Conservation (phyloP, 2,797 vertebrate species). For the Chelonia mydas region DNA sequence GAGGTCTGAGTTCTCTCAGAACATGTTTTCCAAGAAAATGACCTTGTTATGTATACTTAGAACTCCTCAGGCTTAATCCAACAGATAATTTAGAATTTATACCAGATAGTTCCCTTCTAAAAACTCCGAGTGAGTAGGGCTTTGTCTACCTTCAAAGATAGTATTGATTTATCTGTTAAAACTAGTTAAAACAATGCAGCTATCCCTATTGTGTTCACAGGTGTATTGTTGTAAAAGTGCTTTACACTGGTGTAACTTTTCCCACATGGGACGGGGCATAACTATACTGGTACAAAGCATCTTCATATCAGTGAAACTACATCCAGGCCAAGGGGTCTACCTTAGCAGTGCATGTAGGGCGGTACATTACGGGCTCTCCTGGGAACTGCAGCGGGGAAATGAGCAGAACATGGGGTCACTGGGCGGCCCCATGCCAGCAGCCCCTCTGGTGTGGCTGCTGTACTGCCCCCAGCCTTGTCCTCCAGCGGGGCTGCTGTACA, state of each 20-base stretch:
- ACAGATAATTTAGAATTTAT: background rate
- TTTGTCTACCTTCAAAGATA: background rate
- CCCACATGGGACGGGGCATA: background rate
- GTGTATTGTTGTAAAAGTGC: background rate
- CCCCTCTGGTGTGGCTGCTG: no score
- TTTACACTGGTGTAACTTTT: background rate
- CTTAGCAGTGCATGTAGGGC: no score
- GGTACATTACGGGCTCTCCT: no score
- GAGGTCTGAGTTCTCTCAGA: background rate
- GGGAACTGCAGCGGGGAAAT: no score
- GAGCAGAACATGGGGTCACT: no score
- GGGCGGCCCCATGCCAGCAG: no score
- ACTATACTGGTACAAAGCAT: fast-evolving
- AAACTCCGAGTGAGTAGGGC: background rate
- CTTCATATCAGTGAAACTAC: background rate
- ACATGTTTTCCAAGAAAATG: background rate
- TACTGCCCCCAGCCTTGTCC: no score
- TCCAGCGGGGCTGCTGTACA: no score
- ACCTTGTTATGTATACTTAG: background rate
- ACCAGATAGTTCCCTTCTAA: background rate
- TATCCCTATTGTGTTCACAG: background rate
- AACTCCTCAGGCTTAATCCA: background rate
- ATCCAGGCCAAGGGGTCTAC: background rate
- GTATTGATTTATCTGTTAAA: background rate
- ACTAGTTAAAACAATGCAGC: background rate